These are phyloP conservation scores for Neolamprologus sp. DNA, from an alignment of 2,113 vertebrate species.

Conservation along the genomic window DNA sequence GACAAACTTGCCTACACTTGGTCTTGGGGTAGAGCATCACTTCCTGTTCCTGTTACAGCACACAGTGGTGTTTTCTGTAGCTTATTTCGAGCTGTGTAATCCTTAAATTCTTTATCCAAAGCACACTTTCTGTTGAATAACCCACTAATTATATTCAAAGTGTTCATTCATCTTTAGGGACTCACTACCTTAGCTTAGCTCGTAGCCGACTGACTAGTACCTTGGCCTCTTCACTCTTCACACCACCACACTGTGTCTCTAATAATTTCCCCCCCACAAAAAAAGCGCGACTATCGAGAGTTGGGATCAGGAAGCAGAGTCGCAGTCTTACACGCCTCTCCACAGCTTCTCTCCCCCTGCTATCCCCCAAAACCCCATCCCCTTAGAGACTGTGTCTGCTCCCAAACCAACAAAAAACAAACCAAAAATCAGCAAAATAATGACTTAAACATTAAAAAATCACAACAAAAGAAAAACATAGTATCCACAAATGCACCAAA, in stretches of 20 bases:
- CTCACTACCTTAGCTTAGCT: neutral
- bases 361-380: neutral
- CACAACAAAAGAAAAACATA: neutral
- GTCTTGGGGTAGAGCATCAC: neutral
- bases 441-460: neutral
- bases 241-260: neutral
- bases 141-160: neutral
- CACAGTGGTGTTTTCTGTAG: neutral
- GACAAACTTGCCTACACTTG: neutral
- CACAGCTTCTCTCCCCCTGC: neutral
- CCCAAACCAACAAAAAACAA: neutral
- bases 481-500: neutral
- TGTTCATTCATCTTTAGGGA: neutral
- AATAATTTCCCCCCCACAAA: fast-evolving
- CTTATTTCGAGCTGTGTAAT: neutral
- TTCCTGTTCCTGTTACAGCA: neutral
- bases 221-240: neutral
- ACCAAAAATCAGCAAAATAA: neutral
- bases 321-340: neutral
- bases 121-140: neutral
- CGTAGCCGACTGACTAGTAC: neutral
- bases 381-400: neutral
- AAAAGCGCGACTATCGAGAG: fast-evolving
- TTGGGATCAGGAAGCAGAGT: neutral
- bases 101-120: neutral